Evolutionary conservation across 2,113 vertebrate species (phyloP).

Genomic region (Cryptomyrus ogoouensis): DNA sequence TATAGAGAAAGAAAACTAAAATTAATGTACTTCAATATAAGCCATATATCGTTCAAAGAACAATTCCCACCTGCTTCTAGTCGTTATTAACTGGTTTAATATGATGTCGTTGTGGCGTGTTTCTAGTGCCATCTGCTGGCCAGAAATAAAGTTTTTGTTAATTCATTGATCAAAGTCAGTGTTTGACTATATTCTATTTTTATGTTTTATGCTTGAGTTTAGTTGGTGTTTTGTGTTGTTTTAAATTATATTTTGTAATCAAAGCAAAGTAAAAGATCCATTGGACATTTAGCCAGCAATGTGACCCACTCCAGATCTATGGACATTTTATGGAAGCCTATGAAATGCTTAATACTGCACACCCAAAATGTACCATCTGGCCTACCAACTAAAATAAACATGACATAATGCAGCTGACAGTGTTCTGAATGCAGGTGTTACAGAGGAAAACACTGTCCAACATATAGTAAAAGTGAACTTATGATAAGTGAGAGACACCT

Average conservation of each 20-base stretch:
- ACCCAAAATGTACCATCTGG: background rate
- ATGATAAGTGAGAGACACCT: background rate
- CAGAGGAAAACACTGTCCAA: background rate
- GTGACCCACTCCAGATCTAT: background rate
- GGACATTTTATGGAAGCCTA: background rate
- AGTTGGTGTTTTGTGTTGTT: background rate
- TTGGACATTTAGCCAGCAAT: background rate
- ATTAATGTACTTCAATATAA: conserved; percentile 12
- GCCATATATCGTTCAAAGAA: conserved; percentile 1
- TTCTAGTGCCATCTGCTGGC: conserved; percentile 60
- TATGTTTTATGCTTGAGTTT: background rate
- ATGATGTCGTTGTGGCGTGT: conserved; percentile 27
- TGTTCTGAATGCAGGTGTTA: background rate
- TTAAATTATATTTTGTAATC: background rate
- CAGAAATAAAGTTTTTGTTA: background rate
- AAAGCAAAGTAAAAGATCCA: background rate
- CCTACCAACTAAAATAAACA: background rate
- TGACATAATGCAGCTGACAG: background rate
- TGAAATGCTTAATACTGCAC: background rate
- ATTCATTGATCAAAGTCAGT: background rate
- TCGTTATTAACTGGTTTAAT: background rate
- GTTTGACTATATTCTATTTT: background rate
- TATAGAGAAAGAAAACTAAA: conserved; percentile 1
- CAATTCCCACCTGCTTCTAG: background rate
- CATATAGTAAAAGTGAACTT: background rate